Evolutionary conservation across 2,797 vertebrate species (phyloP), one percentile per base, ranked within the genome.

Genomic region (Triplophysa yarkandensis): DNA sequence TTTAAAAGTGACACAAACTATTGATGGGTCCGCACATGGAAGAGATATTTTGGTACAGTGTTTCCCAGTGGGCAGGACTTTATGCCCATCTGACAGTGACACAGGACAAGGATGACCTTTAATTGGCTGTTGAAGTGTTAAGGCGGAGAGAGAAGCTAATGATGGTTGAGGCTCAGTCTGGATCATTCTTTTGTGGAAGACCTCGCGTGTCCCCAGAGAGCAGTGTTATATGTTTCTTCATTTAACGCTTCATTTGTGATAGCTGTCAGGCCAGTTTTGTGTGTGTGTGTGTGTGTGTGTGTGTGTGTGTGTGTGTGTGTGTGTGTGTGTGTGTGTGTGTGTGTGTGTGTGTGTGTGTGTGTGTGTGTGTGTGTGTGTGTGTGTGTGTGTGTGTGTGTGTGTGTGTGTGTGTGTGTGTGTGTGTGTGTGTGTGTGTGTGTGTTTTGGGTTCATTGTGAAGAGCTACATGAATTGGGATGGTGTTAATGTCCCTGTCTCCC

Each of bases 171-270:
- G 79, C 81, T 76, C 77, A 77, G 81, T 76, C 78, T 68, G 74
- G 78, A 71, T 39, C 19, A 54, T 78, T 78, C 78, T 77, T 81
- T 83, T 84, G 84, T 86, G 62, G 62, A 21, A 64, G 81, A 80
- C 71, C 55, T 50, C 72, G 57, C 68, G 55, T 64, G 52, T 81
- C 81, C 79, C 83, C 57, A 19, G 84, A 79, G 85, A 84, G 77
- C 81, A 48, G 39, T 50, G 74, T 80, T 84, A 82, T 85, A 82
- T 84, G 84, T 86, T 86, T 83, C 84, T 85, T 86, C 84, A 86
- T 86, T 86, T 86, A 85, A 85, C 81, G 83, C 85, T 86, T 85
- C 85, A 83, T 86, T 86, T 85, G 80, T 82, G 84, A 84, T 80
- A 77, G 81, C 82, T 85, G 82, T 85, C 82, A 79, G 71, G 83